A percentile compares a stretch with the other conserved stretches of the same genome.
phyloP scores from a whole-genome alignment of 2,113 vertebrate species.

The Cervus canadensis region DNA sequence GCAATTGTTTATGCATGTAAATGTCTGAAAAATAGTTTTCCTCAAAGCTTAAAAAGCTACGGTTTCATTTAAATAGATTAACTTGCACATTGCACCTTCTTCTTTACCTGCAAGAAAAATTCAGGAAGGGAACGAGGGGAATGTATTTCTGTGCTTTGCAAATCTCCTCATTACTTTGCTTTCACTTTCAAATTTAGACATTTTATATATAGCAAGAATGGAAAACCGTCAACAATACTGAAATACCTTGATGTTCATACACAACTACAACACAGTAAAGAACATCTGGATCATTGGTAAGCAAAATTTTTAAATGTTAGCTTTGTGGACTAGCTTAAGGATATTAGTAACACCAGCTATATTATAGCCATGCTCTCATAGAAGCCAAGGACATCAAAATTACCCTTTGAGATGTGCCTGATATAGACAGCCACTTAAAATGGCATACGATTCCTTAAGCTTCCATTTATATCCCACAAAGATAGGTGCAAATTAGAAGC shows the following conservation, averaged over 20 bases:
- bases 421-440: constrained; percentile 50
- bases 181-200: constrained; percentile 72
- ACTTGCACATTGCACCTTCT: constrained; percentile 74
- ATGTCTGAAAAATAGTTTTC: constrained; percentile 78
- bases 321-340: constrained; percentile 20
- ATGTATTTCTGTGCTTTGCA: constrained; percentile 73
- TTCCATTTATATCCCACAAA: constrained; percentile 58
- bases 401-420: constrained; percentile 11
- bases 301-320: constrained; percentile 36
- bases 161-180: constrained; percentile 76
- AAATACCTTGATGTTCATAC: constrained; percentile 66
- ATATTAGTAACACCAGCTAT: background rate
- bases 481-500: constrained; percentile 63
- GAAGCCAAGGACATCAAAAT: constrained; percentile 43
- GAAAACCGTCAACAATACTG: constrained; percentile 61
- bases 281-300: constrained; percentile 10
- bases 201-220: constrained; percentile 73
- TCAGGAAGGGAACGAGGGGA: constrained; percentile 52
- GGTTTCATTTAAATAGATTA: constrained; percentile 77
- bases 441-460: constrained; percentile 13
- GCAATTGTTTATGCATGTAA: constrained; percentile 75
- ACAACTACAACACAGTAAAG: constrained; percentile 14
- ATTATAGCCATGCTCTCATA: background rate
- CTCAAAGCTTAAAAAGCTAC: constrained; percentile 73
- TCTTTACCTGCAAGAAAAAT: constrained; percentile 75